Percentiles rank a stretch among this genome's conserved stretches.
phyloP scores from a whole-genome alignment of 2,888 invertebrate species.

The Tuta absoluta region DNA sequence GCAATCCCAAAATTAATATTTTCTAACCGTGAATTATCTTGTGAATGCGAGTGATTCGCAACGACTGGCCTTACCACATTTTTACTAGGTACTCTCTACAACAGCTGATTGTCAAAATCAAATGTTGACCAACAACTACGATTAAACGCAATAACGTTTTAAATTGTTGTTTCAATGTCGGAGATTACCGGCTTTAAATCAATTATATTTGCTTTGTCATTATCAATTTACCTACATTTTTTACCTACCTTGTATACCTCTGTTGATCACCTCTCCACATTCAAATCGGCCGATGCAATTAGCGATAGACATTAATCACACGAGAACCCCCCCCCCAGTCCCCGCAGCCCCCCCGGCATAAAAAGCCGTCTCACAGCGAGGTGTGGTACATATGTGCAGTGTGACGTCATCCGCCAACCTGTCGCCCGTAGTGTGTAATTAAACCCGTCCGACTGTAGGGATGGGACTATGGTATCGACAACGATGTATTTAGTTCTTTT shows the following conservation, averaged over 20 bases:
- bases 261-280: background rate
- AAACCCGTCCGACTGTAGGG: constrained; percentile 70
- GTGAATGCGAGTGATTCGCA: too few species aligned
- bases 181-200: too few species aligned
- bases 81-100: too few species aligned
- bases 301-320: constrained; percentile 12
- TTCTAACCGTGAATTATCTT: too few species aligned
- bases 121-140: too few species aligned
- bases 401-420: constrained; percentile 80
- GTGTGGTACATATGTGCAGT: constrained; percentile 49
- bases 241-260: background rate
- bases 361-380: constrained; percentile 33
- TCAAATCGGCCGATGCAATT: constrained; percentile 10
- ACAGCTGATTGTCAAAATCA: too few species aligned
- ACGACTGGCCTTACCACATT: too few species aligned
- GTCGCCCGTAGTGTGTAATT: constrained; percentile 80
- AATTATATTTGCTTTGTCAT: too few species aligned
- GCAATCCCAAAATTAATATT: too few species aligned
- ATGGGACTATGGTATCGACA: constrained; percentile 48
- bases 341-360: background rate
- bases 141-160: too few species aligned
- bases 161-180: too few species aligned
- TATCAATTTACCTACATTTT: too few species aligned
- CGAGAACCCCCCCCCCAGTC: background rate
- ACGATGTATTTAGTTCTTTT: constrained; percentile 21